phyloP scores from a whole-genome alignment of 2,797 vertebrate genomes.

The Odontamblyopus rebecca region DNA sequence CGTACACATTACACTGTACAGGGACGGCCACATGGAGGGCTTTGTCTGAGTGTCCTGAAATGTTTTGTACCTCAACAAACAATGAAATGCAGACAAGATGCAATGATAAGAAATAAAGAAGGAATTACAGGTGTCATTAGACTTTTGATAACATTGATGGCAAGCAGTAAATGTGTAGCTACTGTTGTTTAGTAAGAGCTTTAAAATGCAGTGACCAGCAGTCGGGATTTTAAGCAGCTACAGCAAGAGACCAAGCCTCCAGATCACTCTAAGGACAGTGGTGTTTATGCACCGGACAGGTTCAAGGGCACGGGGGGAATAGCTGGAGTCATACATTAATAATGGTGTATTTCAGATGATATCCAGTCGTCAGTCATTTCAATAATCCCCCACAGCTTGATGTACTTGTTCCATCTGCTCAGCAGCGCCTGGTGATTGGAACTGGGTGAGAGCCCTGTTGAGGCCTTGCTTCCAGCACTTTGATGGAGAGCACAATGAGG shows the following conservation, averaged over 20 bases:
- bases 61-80: conserved; percentile 77
- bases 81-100: conserved; percentile 57
- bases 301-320: conserved; percentile 83
- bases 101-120: conserved; percentile 55
- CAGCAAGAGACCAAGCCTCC: conserved; percentile 56
- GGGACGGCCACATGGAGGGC: conserved; percentile 71
- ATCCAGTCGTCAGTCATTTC: conserved; percentile 85
- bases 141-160: conserved; percentile 51
- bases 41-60: conserved; percentile 75
- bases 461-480: conserved; percentile 74
- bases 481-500: conserved; percentile 81
- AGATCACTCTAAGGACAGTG: conserved; percentile 59
- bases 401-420: conserved; percentile 87
- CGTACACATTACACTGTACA: conserved; percentile 82
- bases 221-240: conserved; percentile 57
- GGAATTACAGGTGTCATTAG: conserved; percentile 60
- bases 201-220: conserved; percentile 87
- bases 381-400: conserved; percentile 88
- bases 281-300: conserved; percentile 69
- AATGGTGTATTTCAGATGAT: conserved; percentile 83
- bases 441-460: conserved; percentile 67
- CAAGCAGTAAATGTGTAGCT: conserved; percentile 43
- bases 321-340: conserved; percentile 84
- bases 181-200: conserved; percentile 75
- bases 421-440: conserved; percentile 73